These are phyloP conservation scores for Enteromius unitaeniatus DNA, from an alignment of 2,797 vertebrate species.

Conservation along the genomic window DNA sequence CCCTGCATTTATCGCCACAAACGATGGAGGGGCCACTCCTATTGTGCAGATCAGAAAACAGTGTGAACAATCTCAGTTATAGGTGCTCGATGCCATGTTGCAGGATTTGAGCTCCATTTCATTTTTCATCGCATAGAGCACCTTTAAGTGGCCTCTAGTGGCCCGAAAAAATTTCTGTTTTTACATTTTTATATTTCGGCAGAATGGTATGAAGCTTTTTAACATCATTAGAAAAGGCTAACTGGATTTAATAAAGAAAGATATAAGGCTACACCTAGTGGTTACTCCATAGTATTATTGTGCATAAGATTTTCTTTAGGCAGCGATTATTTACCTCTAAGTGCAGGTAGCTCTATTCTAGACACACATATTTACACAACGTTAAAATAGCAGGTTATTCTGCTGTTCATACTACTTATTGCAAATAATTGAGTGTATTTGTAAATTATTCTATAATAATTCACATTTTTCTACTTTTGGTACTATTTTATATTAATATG, in stretches of 20 bases:
- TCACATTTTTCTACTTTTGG: too few species aligned
- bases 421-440: too few species aligned
- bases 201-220: background rate
- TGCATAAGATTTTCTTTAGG: background rate
- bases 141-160: background rate
- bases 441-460: too few species aligned
- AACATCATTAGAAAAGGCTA: background rate
- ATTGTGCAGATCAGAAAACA: conserved; percentile 50
- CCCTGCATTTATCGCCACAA: conserved; percentile 97
- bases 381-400: background rate
- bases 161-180: background rate
- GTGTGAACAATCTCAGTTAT: background rate
- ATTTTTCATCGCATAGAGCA: too few species aligned
- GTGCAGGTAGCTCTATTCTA: too few species aligned
- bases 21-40: conserved; percentile 98
- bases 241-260: background rate
- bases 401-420: too few species aligned
- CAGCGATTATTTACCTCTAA: background rate
- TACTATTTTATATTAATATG: background rate
- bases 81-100: too few species aligned
- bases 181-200: background rate
- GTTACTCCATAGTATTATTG: background rate
- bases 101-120: too few species aligned
- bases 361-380: background rate
- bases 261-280: background rate